These are phyloP conservation scores for Diuraphis noxia DNA, from an alignment of 1,140 invertebrate species.

Conservation along the genomic window DNA sequence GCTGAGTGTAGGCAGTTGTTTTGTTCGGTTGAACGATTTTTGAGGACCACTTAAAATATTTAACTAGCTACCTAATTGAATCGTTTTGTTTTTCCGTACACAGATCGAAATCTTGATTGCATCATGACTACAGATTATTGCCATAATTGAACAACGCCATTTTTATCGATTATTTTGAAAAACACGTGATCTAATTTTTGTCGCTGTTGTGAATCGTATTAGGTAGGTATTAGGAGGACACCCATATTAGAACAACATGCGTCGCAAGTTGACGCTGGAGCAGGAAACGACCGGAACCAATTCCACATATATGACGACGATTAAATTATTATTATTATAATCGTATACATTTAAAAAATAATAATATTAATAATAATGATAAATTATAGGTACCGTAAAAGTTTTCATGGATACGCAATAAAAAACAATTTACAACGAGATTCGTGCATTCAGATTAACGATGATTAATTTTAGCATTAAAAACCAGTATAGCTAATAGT, in stretches of 20 bases:
- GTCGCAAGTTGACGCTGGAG: background rate
- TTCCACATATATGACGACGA: background rate
- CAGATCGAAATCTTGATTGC: background rate
- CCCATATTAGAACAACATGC: background rate
- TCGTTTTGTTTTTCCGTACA: background rate
- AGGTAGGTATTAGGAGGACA: no score
- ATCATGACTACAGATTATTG: background rate
- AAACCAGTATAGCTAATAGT: slow-evolving; percentile 15
- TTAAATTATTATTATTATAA: slow-evolving; percentile 38
- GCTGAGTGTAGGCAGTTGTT: background rate
- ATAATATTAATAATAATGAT: slow-evolving; percentile 7
- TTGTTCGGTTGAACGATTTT: background rate
- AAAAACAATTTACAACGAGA: slow-evolving; percentile 9
- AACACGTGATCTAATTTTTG: background rate
- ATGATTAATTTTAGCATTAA: slow-evolving; percentile 42
- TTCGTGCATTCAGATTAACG: slow-evolving; percentile 34
- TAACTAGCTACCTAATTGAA: no score
- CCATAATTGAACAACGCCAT: background rate
- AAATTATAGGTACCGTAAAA: slow-evolving; percentile 1
- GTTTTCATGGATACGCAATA: slow-evolving; percentile 19
- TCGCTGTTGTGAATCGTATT: background rate
- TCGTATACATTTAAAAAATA: background rate
- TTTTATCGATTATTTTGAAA: background rate
- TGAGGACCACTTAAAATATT: background rate
- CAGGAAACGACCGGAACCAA: background rate